Base-by-base conservation (phyloP, 2,797 vertebrate genomes). In the Passerculus sandwichensis region DNA sequence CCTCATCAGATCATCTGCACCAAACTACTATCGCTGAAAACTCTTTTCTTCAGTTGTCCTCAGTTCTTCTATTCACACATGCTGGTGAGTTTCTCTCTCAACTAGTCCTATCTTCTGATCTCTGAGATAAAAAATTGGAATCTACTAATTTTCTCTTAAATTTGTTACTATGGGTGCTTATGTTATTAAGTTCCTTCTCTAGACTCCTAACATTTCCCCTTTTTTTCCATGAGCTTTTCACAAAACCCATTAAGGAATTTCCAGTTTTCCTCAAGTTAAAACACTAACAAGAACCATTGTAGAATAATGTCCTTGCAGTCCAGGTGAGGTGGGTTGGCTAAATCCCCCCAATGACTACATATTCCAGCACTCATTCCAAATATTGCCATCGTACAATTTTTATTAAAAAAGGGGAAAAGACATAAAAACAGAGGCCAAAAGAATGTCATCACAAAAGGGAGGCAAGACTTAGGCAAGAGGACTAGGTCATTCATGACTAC, bases 251-350 rank as follows among this genome's bases (percentile, higher is more conserved):
- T 6, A 90, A 72, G 12, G 15, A 75, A 75, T 36, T 82, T 14
- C 29, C 15, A 32, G 19, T 61, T 57, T 59, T 15, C 38, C 26
- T 19, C 48, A 70, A 60, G 59, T 13, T 7, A 45, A 81, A 90
- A 70, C n/a, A 78, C 20, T 27, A 29, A 53, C 5, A 67, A 73
- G 69, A 87, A 61, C 25, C 5, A 6, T 23, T 50, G n/a, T 5
- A 64, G 13, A 42, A 32, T 38, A 44, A 29, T 0, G 1, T 73
- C 27, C 13, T 65, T 38, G 62, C 1, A 2, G 34, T 30, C 48
- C 44, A 34, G 48, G 25, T 34, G n/a, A 90, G 12, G 22, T 38
- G 20, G 7, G 29, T 17, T 59, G 19, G 21, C 15, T 47, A 51
- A 73, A 80, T 59, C 18, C n/a, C 56, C 29, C 16, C 10, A 40